phyloP scores from a whole-genome alignment of 2,888 invertebrate species.

The Tenthredo scrophulariae region DNA sequence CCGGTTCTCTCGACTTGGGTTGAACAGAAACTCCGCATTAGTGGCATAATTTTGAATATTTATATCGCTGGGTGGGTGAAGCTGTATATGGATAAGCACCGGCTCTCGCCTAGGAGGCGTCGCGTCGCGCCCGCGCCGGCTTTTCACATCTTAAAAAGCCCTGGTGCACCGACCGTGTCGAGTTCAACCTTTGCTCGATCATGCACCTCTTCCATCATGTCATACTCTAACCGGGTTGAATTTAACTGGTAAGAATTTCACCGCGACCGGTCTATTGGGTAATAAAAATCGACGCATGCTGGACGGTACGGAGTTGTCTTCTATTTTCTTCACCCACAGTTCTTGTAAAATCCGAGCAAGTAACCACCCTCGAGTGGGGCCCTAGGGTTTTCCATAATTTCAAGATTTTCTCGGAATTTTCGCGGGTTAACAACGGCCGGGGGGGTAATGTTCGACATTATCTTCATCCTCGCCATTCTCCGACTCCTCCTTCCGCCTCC shows the following conservation, averaged over 20 bases:
- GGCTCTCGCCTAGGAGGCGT: neutral
- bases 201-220: conserved; percentile 25
- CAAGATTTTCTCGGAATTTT: conserved; percentile 45
- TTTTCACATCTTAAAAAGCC: conserved; percentile 18
- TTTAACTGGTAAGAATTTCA: neutral
- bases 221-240: neutral
- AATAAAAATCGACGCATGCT: neutral
- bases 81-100: neutral
- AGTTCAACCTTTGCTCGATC: conserved; percentile 22
- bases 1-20: conserved; percentile 56
- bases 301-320: neutral
- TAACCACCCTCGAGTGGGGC: neutral
- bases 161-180: neutral
- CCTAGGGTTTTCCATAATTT: conserved; percentile 42
- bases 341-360: neutral
- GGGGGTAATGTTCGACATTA: conserved; percentile 45
- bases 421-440: conserved; percentile 40
- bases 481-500: neutral
- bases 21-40: conserved; percentile 69
- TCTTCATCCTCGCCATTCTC: conserved; percentile 23
- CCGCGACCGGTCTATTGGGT: neutral
- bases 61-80: conserved; percentile 54
- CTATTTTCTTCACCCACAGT: neutral
- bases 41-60: conserved; percentile 72
- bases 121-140: neutral